Evolutionary conservation across 2,888 invertebrate genomes (phyloP), one percentile per base, ranked within the genome.

Genomic region (Leucania comma): DNA sequence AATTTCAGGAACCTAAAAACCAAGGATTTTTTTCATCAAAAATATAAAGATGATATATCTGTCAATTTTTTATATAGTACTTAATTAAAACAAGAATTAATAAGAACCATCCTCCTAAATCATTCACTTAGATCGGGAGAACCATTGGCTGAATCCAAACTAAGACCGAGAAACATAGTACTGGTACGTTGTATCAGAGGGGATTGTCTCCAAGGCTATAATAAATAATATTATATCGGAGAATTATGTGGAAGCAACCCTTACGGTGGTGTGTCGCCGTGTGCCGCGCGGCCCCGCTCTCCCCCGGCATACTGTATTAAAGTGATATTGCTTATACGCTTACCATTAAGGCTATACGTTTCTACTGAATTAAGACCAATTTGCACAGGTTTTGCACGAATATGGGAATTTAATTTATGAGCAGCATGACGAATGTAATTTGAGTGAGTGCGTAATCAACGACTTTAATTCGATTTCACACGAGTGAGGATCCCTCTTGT

Each of bases 361-460:
- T 93, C 91, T 87, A 91, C 92, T 92, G 91, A 94, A 95, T 95
- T 94, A 94, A 94, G 92, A 93, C 90, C 93, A 94, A 94, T 95
- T 95, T 94, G 93, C 90, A 90, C 89, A 92, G 93, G 93, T 93
- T 94, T 93, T 92, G 90, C 90, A 83, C 88, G 88, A 91, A 92
- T 92, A 94, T 92, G 93, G 88, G 91, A 94, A 93, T 93, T 93
- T 91, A 93, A 94, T 94, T 92, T 92, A 92, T 89, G 90, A 90
- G 90, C 89, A 87, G 89, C 89, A 89, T 92, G 92, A 93, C 90
- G 90, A 89, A 90, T 93, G 89, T 94, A 93, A 93, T 92, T 91
- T 88, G 88, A 90, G 90, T 88, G 89, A 92, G 92, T 88, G 87
- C 81, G 90, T 93, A 93, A 93, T 91, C 85, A 93, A 92, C 90